Evolutionary conservation across 1,140 invertebrate species (phyloP), one percentile per base, ranked within the genome.

Genomic region (Drosophila ficusphila): DNA sequence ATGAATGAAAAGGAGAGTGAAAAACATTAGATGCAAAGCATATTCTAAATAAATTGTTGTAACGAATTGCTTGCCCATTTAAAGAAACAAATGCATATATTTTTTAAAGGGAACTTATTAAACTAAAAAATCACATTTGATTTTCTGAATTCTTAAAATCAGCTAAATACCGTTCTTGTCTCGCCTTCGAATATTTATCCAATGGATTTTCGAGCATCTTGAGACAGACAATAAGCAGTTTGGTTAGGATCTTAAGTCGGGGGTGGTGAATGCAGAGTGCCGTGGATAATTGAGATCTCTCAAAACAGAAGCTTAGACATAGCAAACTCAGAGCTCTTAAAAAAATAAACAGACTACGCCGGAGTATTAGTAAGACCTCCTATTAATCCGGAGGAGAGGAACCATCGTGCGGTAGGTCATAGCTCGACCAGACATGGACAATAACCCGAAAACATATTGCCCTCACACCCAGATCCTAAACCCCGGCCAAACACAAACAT

Each of bases 401-500:
- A 29, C 34, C 18, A 7, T 36, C 11, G n/a, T 60, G 69, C 69
- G 69, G 69, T 72, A 72, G 69, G 69, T 72, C 69, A 61, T 44
- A 58, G 21, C 23, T 23, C n/a, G 12, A 14, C n/a, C 47, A 65
- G 46, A 42, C 18, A 12, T 34, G 41, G 33, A 36, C 36, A 41
- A 48, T 71, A 51, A 25, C 31, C 62, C 14, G 41, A 79, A 56
- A 65, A 38, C 71, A 71, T 31, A 54, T 74, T 64, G 67, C 49
- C 39, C 46, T 68, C 42, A 74, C 76, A 52, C 71, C 52, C 46
- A 39, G 25, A 7, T 44, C 42, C 29, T 72, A 79, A 76, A 60
- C 58, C 74, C 74, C 51, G 34, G 33, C 31, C 57, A 71, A 72
- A 79, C 53, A 77, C 82, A 81, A 86, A 86, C 82, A 86, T 73